Evolutionary conservation across 2,797 vertebrate genomes (phyloP).

Genomic region (Malacoraja senta): DNA sequence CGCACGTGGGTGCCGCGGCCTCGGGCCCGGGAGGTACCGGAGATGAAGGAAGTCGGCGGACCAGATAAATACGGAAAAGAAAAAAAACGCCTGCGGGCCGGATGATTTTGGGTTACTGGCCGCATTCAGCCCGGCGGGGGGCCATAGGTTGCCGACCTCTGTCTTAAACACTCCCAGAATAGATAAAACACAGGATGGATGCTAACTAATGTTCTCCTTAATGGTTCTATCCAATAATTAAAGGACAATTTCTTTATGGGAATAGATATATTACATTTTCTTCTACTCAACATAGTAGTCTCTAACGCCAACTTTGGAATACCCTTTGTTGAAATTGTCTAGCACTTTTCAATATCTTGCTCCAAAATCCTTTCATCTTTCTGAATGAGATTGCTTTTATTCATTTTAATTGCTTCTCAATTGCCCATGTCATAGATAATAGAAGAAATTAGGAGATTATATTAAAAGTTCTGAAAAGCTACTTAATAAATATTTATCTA

Average conservation of each 20-base stretch:
- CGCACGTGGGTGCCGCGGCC: too few species aligned
- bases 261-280: background rate
- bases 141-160: too few species aligned
- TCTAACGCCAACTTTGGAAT: background rate
- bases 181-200: background rate
- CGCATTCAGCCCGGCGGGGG: too few species aligned
- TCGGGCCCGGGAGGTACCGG: too few species aligned
- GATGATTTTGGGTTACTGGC: too few species aligned
- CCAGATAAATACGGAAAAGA: too few species aligned
- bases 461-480: too few species aligned
- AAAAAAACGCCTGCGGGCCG: too few species aligned
- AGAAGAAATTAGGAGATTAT: too few species aligned
- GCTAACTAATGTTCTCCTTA: background rate
- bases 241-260: background rate
- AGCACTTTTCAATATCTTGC: background rate
- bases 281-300: background rate
- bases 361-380: background rate
- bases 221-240: background rate
- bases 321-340: background rate
- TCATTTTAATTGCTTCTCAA: background rate
- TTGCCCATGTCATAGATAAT: background rate
- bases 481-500: too few species aligned
- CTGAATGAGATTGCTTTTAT: background rate
- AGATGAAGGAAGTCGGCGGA: too few species aligned
- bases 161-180: background rate